phyloP scores from a whole-genome alignment of 1,140 invertebrate species.

The Pemphigus obesinymphae region DNA sequence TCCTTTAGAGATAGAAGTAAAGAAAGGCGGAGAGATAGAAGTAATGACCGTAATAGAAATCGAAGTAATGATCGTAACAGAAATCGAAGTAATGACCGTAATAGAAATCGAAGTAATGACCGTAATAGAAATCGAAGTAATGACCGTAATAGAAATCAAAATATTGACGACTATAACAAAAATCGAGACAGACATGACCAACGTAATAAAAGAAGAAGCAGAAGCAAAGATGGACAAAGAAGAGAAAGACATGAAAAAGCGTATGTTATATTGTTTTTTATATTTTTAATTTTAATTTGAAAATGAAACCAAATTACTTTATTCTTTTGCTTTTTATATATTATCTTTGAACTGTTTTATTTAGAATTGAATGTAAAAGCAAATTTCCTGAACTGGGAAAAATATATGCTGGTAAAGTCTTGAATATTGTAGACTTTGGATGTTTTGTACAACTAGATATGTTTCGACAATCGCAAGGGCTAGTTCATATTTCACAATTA shows the following conservation, averaged over 20 bases:
- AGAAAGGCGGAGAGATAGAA: slow-evolving; percentile 46
- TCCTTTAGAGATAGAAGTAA: slow-evolving; percentile 49
- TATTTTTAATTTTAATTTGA: background rate
- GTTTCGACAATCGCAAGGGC: slow-evolving; percentile 80
- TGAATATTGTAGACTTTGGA: slow-evolving; percentile 93
- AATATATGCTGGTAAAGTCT: slow-evolving; percentile 92
- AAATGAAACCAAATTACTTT: background rate
- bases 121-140: slow-evolving; percentile 48
- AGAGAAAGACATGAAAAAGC: slow-evolving; percentile 49
- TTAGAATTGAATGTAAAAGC: slow-evolving; percentile 32
- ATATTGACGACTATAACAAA: too few relatives aligned
- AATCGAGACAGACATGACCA: slow-evolving; percentile 49
- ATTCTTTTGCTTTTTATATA: background rate
- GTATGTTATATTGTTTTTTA: slow-evolving; percentile 44
- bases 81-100: slow-evolving; percentile 48
- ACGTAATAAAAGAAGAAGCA: slow-evolving; percentile 49
- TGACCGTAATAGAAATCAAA: slow-evolving; percentile 49
- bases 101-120: slow-evolving; percentile 43
- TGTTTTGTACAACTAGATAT: slow-evolving; percentile 97
- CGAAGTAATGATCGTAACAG: slow-evolving; percentile 43
- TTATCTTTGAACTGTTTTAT: background rate
- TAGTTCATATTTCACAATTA: slow-evolving; percentile 96
- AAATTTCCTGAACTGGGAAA: slow-evolving; percentile 55
- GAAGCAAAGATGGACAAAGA: slow-evolving; percentile 47
- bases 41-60: slow-evolving; percentile 48